Base-by-base conservation (phyloP, 2,113 vertebrate genomes). In the Manacus vitellinus region DNA sequence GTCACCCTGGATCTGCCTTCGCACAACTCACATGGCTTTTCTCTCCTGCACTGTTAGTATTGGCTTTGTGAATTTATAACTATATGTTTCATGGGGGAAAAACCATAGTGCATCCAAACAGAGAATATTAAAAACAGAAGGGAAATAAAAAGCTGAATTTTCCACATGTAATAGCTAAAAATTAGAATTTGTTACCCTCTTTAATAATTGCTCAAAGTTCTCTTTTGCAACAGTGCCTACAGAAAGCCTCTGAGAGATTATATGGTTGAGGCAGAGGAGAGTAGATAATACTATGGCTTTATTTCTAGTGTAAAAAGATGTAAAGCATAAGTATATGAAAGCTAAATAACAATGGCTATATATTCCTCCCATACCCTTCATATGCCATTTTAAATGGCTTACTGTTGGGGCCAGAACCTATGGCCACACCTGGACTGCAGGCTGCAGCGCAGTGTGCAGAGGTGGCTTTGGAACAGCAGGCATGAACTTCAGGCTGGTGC, bases 401-500 rank as follows among this genome's bases (percentile, higher is more conserved):
- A 8, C 14, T 27, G 1, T 44, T 81, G 28, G 37, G 31, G 33
- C 8, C 52, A 67, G 49, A 66, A 27, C 6, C 46, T 39, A 1
- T 14, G 43, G 21, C 5, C 14, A 4, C 28, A 27, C 0, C 33
- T 81, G 56, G 3, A 4, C 44, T 24, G 15, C 20, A 39, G 35
- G n/a, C 71, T 72, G 56, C 65, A 41, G 62, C 21, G 28, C 1
- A 1, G 25, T 3, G 8, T 12, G 8, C 33, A 28, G 44, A 43
- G 51, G 20, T 35, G 63, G 17, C 27, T 86, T 54, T 74, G 72
- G 27, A 70, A 35, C 0, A 2, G 30, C 0, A 0, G 49, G 30
- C 0, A 3, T 7, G 4, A 20, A 43, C 14, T 1, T 72, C 10
- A 7, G 6, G 2, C 24, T 22, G 30, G 35, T 52, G 49, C 83